Base-by-base conservation (phyloP, 2,113 vertebrate species). In the Telmatochromis sp. region DNA sequence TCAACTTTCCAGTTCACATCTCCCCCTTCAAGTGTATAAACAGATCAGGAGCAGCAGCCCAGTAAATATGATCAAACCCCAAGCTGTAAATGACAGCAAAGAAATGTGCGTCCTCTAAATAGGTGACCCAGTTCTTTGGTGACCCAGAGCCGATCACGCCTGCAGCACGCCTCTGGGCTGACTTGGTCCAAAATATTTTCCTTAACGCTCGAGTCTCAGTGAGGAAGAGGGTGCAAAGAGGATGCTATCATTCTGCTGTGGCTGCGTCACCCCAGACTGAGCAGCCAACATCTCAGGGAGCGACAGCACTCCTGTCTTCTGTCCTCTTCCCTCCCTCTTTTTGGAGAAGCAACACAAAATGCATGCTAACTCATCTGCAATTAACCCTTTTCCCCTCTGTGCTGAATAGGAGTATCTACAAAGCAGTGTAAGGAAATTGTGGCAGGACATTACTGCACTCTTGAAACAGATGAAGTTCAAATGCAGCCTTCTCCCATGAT, bases 91-190 rank as follows among this genome's bases (percentile, higher is more conserved):
- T 82, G 19, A 89, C 35, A 28, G 60, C 19, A 37, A 82, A 53
- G 28, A 28, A 80, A 84, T 86, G 35, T 42, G 58, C 28, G 1
- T 35, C n/a, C 19, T 9, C 55, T 84, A 82, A 85, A 87, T 19
- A 83, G 70, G 87, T 82, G 89, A 90, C 89, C 86, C 80, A 89
- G 53, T 92, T 92, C 80, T 90, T 28, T 60, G 51, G 55, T 35
- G 42, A 47, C 42, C 14, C 45, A 15, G 81, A 88, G 75, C 21
- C 6, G 17, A 84, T 86, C 65, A 51, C 35, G 5, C 3, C 80
- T 23, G 28, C 17, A 80, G 28, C 55, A 63, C 4, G 3, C 5
- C 6, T 86, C 7, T 78, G 6, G 35, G 54, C 83, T 70, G 75
- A 68, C 65, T 33, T 31, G 35, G 57, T 83, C 37, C n/a, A 86